Percentiles rank a stretch among this genome's conserved stretches.
phyloP scores from a whole-genome alignment of 2,888 invertebrate species.

The Diloba caeruleocephala region DNA sequence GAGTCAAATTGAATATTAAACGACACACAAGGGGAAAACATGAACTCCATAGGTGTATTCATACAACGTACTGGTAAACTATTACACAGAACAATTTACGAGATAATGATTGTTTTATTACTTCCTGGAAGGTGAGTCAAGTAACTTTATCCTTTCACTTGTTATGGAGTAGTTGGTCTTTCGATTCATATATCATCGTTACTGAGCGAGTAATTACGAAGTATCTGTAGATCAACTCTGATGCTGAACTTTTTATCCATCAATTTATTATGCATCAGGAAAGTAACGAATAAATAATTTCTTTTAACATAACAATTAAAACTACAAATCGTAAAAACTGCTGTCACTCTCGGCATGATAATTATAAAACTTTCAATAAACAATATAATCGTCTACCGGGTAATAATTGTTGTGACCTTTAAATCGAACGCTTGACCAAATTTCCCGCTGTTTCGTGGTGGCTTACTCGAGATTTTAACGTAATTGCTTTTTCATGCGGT shows the following conservation, averaged over 20 bases:
- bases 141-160: conserved; percentile 48
- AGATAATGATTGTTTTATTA: conserved; percentile 52
- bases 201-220: conserved; percentile 15
- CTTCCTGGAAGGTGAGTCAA: conserved; percentile 47
- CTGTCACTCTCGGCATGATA: conserved; percentile 13
- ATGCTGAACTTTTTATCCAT: neutral
- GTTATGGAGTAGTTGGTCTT: conserved; percentile 30
- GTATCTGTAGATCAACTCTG: neutral
- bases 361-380: conserved; percentile 47
- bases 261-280: neutral
- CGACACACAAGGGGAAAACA: conserved; percentile 69
- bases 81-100: conserved; percentile 44
- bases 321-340: conserved; percentile 5
- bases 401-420: conserved; percentile 58
- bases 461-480: conserved; percentile 57
- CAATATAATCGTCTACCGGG: conserved; percentile 34
- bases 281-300: neutral
- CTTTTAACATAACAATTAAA: conserved; percentile 4
- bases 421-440: conserved; percentile 52
- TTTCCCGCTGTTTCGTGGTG: conserved; percentile 44
- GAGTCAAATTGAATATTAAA: conserved; percentile 76
- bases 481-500: conserved; percentile 55
- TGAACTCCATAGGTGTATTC: conserved; percentile 51
- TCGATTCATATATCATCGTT: conserved; percentile 22
- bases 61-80: conserved; percentile 41